Evolutionary conservation across 2,888 invertebrate genomes (phyloP).

Genomic region (Meandrusa payeni): DNA sequence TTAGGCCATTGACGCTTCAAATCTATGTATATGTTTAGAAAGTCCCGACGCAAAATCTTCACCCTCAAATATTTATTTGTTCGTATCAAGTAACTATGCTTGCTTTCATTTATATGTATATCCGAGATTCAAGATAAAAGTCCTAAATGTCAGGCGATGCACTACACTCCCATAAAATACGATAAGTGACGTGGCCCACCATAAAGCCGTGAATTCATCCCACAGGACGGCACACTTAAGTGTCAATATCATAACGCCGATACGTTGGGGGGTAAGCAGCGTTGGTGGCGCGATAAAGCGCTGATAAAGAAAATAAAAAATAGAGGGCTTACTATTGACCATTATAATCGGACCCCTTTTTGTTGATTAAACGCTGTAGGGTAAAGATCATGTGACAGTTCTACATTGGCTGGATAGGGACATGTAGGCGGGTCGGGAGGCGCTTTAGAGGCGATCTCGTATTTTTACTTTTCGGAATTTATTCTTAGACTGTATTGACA

Average conservation of each 20-base stretch:
- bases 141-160: constrained; percentile 8
- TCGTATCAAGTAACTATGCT: constrained; percentile 3
- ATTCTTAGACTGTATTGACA: constrained; percentile 42
- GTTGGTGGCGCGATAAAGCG: constrained; percentile 52
- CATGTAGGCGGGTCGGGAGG: constrained; percentile 34
- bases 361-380: neutral
- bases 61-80: neutral
- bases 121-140: constrained; percentile 5
- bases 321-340: constrained; percentile 29
- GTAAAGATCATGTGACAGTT: constrained; percentile 30
- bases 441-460: constrained; percentile 35
- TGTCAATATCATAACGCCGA: constrained; percentile 51
- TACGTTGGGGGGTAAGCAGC: constrained; percentile 39
- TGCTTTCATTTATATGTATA: neutral
- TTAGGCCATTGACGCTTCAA: no score
- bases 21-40: no score
- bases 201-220: constrained; percentile 53
- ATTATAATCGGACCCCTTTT: constrained; percentile 27
- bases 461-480: constrained; percentile 43
- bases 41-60: neutral
- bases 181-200: constrained; percentile 53
- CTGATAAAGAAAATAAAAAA: constrained; percentile 48
- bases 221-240: constrained; percentile 42
- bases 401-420: constrained; percentile 30
- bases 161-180: constrained; percentile 48